Conservation (phyloP, 2,888 invertebrate species). For the Neoaliturus tenellus region DNA sequence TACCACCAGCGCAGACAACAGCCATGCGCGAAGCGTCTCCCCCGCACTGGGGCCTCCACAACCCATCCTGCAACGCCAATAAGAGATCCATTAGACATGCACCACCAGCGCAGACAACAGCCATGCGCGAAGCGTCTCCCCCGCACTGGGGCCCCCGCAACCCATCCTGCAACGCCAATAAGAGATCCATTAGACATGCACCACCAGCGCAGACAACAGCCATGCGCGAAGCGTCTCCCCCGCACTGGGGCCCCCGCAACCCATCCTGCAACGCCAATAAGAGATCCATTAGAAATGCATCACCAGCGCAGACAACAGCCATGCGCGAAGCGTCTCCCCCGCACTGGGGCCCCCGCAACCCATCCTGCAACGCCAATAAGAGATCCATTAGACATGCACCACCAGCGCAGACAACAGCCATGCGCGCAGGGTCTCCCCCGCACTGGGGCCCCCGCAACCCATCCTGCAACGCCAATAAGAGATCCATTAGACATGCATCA, state of each 20-base stretch:
- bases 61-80: slow-evolving; percentile 60
- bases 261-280: not conserved
- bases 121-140: slow-evolving; percentile 78
- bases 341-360: slow-evolving; percentile 59
- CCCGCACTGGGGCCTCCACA: slow-evolving; percentile 70
- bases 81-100: not conserved
- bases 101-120: slow-evolving; percentile 83
- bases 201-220: slow-evolving; percentile 71
- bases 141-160: slow-evolving; percentile 68
- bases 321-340: slow-evolving; percentile 82
- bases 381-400: slow-evolving; percentile 74
- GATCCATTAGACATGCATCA: slow-evolving; percentile 71
- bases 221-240: slow-evolving; percentile 83
- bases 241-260: slow-evolving; percentile 62
- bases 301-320: slow-evolving; percentile 89
- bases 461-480: slow-evolving; percentile 56
- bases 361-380: slow-evolving; percentile 9
- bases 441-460: slow-evolving; percentile 61
- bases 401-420: slow-evolving; percentile 90
- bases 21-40: slow-evolving; percentile 84
- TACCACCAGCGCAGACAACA: slow-evolving; percentile 84
- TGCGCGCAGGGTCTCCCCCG: slow-evolving; percentile 80
- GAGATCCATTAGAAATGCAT: slow-evolving; percentile 72
- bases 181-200: not conserved
- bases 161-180: not conserved